Evolutionary conservation across 1,140 invertebrate species (phyloP).

Genomic region (Oreohelix idahoensis): DNA sequence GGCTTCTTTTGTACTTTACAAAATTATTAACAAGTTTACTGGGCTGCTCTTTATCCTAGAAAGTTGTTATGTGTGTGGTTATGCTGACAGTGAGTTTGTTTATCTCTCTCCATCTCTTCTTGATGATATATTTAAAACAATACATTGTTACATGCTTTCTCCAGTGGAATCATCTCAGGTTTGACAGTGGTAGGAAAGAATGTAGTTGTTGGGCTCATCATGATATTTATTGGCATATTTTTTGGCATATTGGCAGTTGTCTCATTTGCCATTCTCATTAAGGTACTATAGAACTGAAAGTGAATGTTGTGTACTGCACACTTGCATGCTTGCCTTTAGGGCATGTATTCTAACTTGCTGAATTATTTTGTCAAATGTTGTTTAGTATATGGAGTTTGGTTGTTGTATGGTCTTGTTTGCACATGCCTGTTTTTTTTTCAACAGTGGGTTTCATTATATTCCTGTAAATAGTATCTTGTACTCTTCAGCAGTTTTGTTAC

Average conservation of each 20-base stretch:
- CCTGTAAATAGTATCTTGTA: no score
- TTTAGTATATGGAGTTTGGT: no score
- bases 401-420: neutral
- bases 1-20: no score
- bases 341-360: neutral
- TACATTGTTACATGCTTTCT: conserved; percentile 36
- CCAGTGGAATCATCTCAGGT: conserved; percentile 67
- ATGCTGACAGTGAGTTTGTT: no score
- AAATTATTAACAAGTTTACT: no score
- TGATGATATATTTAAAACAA: no score
- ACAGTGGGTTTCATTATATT: neutral
- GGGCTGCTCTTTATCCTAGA: no score
- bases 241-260: conserved; percentile 62
- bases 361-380: conserved; percentile 13
- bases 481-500: no score
- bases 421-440: neutral
- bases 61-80: no score
- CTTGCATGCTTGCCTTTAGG: neutral
- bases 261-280: conserved; percentile 59
- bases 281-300: conserved; percentile 55
- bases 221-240: conserved; percentile 68
- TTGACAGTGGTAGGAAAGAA: conserved; percentile 53
- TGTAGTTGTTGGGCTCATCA: conserved; percentile 63
- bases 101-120: neutral
- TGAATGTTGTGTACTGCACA: neutral